Percentiles rank a stretch among this genome's conserved stretches.
Conservation (phyloP, 1,140 invertebrate genomes). For the Drosophila varians region DNA sequence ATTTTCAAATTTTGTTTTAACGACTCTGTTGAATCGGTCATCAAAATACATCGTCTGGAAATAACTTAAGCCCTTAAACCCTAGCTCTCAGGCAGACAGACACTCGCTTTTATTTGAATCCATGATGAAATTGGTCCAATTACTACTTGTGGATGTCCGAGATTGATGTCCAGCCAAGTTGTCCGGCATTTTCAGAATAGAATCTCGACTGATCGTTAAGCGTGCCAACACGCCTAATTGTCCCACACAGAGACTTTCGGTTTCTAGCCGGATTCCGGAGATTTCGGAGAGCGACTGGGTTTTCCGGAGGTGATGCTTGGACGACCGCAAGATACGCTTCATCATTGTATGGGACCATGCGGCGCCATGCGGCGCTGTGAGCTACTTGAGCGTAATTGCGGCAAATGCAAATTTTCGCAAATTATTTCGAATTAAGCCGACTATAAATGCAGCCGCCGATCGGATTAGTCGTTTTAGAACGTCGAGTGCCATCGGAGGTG, state of each 20-base stretch:
- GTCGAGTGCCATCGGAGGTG: neutral
- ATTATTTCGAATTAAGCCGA: constrained; percentile 60
- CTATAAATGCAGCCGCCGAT: constrained; percentile 47
- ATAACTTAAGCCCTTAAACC: too few species aligned
- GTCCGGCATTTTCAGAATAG: too few species aligned
- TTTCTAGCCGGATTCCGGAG: constrained; percentile 8
- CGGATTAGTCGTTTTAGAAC: constrained; percentile 13
- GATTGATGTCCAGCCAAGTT: too few species aligned
- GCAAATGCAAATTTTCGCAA: constrained; percentile 68
- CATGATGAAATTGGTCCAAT: too few species aligned
- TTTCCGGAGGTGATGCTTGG: constrained; percentile 1
- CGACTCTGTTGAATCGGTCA: too few species aligned
- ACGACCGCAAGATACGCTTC: constrained; percentile 29
- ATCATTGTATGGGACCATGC: constrained; percentile 3
- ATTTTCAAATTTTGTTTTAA: too few species aligned
- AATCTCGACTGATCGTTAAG: constrained; percentile 20
- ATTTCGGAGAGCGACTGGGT: neutral
- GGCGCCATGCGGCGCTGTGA: constrained; percentile 33
- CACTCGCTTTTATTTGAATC: too few species aligned
- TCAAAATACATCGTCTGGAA: too few species aligned
- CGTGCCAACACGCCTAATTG: constrained; percentile 11
- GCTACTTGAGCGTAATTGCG: constrained; percentile 71
- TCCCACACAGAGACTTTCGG: constrained; percentile 28
- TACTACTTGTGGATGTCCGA: too few species aligned
- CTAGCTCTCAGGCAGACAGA: too few species aligned